phyloP scores from a whole-genome alignment of 2,888 invertebrate species.

The Argyresthia goedartella region DNA sequence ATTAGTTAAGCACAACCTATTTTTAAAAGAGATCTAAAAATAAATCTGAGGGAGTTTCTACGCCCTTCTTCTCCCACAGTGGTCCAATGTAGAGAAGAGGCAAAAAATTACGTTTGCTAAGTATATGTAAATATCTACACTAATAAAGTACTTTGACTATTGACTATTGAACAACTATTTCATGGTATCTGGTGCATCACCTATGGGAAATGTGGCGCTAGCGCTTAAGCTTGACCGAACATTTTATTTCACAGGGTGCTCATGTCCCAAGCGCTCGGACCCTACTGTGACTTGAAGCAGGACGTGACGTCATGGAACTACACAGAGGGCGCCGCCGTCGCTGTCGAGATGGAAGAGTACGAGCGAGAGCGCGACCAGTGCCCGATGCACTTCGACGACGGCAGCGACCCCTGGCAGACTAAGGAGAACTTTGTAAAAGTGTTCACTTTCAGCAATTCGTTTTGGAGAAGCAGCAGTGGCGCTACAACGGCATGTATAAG shows the following conservation, averaged over 20 bases:
- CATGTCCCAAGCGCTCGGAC: conserved; percentile 89
- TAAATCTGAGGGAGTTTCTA: no score
- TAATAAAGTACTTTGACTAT: no score
- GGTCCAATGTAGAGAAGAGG: no score
- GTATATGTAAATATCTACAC: no score
- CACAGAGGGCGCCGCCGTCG: conserved; percentile 93
- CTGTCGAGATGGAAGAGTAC: conserved; percentile 91
- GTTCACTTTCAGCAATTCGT: conserved; percentile 62
- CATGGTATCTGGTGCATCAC: no score
- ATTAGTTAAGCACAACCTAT: no score
- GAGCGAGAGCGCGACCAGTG: conserved; percentile 96
- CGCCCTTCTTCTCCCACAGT: no score
- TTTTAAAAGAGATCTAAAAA: no score
- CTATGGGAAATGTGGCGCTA: no score
- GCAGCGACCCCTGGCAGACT: conserved; percentile 85
- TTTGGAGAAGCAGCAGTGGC: conserved; percentile 41
- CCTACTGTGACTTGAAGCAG: conserved; percentile 91
- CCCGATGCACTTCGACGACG: conserved; percentile 98
- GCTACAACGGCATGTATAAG: conserved; percentile 19
- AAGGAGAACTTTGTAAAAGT: conserved; percentile 80
- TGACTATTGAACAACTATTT: no score
- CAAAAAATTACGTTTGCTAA: no score
- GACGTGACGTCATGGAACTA: conserved; percentile 91
- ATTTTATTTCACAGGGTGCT: conserved; percentile 34
- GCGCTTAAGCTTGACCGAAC: conserved; percentile 13